Evolutionary conservation across 2,113 vertebrate species (phyloP), one percentile per base, ranked within the genome.

Genomic region (Spea bombifrons): DNA sequence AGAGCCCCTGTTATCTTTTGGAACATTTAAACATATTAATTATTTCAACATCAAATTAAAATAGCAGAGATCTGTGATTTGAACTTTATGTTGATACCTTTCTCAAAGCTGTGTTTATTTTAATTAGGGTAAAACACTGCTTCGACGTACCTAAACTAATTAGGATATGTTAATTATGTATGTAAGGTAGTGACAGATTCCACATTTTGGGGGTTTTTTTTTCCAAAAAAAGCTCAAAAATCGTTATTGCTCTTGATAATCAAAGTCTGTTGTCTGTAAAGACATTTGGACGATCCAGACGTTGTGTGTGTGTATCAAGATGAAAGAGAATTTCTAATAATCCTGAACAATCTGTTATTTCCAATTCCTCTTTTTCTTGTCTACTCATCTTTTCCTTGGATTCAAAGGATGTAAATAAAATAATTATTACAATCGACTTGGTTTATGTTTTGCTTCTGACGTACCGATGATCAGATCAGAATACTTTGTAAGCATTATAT

Each of bases 81-180:
- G 52, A 74, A 74, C 78, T 59, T 73, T 80, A 48, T 73, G 77
- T 47, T 80, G 50, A 16, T 50, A 74, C 71, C 53, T 52, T 46
- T 80, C 71, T 74, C 78, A 68, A 67, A 74, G 71, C 53, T 66
- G 65, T 80, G 78, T 80, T 80, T 80, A 80, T 80, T 80, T 73
- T 80, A 80, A 80, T 80, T 67, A 80, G 78, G 64, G 52, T 61
- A 74, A 80, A 79, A 74, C 55, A 80, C 44, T 73, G 47, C 50
- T 30, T 49, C 53, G 59, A 44, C 63, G 30, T 61, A 59, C 71
- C 52, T 74, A 57, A 73, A 80, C 78, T 80, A 80, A 80, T 80
- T 74, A 80, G 64, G 49, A 67, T 44, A 68, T 66, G 45, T 80
- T 80, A 73, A 80, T 80, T 80, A 80, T 68, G 71, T 9, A 80